Base-by-base conservation (phyloP, 2,888 invertebrate species). In the Andricus curvator region DNA sequence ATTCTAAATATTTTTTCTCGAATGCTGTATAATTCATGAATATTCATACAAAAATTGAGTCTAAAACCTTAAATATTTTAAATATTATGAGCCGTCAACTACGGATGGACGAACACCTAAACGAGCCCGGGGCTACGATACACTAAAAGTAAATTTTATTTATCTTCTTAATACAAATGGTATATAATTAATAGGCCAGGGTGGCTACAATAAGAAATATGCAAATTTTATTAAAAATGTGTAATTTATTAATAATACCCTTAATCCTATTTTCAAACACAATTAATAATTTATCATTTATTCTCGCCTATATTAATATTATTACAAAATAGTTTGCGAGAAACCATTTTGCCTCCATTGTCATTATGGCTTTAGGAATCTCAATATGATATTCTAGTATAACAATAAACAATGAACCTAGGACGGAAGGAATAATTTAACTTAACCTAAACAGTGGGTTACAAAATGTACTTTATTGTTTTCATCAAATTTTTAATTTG, bases 291-390 rank as follows among this genome's bases (percentile, higher is more conserved):
- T 56, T 33, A 74, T 56, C 51, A 56, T 51, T 74, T 51, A 56
- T 56, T 48, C 74, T 56, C 20, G 74, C n/a, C 51, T 74, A 74
- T 74, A 51, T 70, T 74, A 74, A 8, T 74, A 74, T 51, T 62
- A 11, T 29, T 41, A 22, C 66, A 68, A 48, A 41, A 22, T 33
- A 17, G 20, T 29, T 74, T 33, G 9, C 48, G 29, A 56, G 29
- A 29, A 74, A 74, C 20, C 13, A 33, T n/a, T 29, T 48, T 51
- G 20, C 29, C 33, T 51, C 56, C 33, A 25, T 56, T 51, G 33
- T 56, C 11, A 56, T 56, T 74, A 74, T 74, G 74, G 74, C 74
- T 48, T 48, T n/a, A 56, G 29, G 56, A 74, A 56, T 74, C 74
- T 74, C 51, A 74, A 33, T 25, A 51, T 56, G 74, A 74, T 56